Percentiles rank a stretch among this genome's conserved stretches.
These are phyloP conservation scores for Oceanodroma leucorhoa DNA, from an alignment of 2,797 vertebrate species.

Conservation along the genomic window DNA sequence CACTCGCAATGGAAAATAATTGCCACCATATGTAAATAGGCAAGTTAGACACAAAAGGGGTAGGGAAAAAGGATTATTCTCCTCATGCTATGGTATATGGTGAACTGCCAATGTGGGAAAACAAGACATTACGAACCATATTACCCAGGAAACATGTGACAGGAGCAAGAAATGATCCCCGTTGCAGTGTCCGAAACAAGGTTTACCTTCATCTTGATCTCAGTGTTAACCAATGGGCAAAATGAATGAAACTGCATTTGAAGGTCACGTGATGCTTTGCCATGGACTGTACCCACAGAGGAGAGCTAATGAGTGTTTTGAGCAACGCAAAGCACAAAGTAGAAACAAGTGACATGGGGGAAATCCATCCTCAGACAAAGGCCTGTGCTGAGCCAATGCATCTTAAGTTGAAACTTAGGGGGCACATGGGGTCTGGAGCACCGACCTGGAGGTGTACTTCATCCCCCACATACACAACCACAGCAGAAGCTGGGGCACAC, in stretches of 20 bases:
- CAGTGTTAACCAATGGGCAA: neutral
- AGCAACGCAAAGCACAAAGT: neutral
- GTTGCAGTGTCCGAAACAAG: neutral
- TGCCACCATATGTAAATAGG: neutral
- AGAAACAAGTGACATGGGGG: neutral
- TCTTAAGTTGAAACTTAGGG: neutral
- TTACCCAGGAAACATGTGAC: neutral
- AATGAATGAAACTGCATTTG: neutral
- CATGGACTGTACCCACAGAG: neutral
- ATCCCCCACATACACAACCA: neutral
- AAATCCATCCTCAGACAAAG: neutral
- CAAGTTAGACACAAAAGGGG: neutral
- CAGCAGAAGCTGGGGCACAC: neutral
- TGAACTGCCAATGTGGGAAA: neutral
- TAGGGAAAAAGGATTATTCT: neutral
- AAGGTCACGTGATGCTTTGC: neutral
- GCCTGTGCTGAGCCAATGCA: neutral
- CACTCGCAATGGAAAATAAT: fast-evolving
- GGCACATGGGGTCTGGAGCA: neutral
- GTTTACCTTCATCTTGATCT: neutral
- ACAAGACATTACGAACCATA: neutral
- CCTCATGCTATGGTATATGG: neutral
- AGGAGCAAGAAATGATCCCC: neutral
- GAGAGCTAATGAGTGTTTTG: neutral
- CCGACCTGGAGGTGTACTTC: neutral